phyloP scores from a whole-genome alignment of 2,797 vertebrate species.

The Enteromius paludinosus region DNA sequence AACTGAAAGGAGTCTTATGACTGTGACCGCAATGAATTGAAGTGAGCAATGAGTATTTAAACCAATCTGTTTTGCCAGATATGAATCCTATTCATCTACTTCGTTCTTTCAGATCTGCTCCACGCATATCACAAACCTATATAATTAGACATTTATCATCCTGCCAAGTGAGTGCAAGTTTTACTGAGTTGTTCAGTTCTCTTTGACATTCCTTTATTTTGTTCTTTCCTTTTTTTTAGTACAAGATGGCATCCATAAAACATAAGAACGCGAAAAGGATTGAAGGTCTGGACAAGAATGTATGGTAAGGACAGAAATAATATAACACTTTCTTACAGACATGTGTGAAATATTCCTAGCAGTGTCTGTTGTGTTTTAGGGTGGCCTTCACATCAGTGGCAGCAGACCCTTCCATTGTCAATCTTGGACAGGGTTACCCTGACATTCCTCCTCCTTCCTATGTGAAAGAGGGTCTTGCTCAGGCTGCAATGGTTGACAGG shows the following conservation, averaged over 20 bases:
- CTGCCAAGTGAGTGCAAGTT: slow-evolving; percentile 80
- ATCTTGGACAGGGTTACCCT: slow-evolving; percentile 92
- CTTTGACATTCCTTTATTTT: slow-evolving; percentile 8
- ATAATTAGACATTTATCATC: slow-evolving; percentile 69
- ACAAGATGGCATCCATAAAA: slow-evolving; percentile 74
- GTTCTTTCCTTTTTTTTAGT: slow-evolving; percentile 61
- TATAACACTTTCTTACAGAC: background rate
- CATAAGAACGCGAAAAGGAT: slow-evolving; percentile 90
- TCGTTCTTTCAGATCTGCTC: slow-evolving; percentile 62
- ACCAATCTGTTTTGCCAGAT: slow-evolving; percentile 60
- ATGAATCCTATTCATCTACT: slow-evolving; percentile 79
- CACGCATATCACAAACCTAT: slow-evolving; percentile 38
- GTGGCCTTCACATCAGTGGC: slow-evolving; percentile 89
- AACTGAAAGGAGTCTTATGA: background rate
- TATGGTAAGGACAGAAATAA: slow-evolving; percentile 85
- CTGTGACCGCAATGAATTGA: background rate
- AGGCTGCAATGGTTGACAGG: slow-evolving; percentile 79
- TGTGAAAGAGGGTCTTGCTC: slow-evolving; percentile 85
- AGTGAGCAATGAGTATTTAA: slow-evolving; percentile 9
- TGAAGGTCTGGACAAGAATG: slow-evolving; percentile 90
- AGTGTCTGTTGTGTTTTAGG: slow-evolving; percentile 72
- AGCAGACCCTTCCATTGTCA: slow-evolving; percentile 89
- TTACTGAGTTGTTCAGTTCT: too few species aligned
- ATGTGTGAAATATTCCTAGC: background rate
- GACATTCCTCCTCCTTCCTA: slow-evolving; percentile 91